Percentiles rank a stretch among this genome's conserved stretches.
These are phyloP conservation scores for Thaleichthys pacificus DNA, from an alignment of 2,797 vertebrate genomes.

Conservation along the genomic window DNA sequence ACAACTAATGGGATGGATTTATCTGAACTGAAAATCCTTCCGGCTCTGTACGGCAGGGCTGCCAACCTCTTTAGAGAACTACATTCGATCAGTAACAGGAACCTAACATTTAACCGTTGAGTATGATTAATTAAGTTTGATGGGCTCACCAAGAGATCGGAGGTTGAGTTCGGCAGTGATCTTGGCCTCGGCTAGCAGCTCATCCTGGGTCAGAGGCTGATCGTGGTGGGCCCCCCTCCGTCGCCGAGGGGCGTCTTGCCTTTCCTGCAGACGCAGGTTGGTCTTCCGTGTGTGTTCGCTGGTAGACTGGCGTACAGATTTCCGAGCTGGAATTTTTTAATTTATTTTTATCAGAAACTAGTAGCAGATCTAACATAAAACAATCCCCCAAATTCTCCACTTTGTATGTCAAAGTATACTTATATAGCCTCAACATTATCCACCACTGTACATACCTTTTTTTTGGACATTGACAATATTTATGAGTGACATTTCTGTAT, in stretches of 20 bases:
- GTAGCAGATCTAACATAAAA: not conserved
- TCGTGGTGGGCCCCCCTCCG: constrained; percentile 86
- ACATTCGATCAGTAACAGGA: not conserved
- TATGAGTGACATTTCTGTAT: too few relatives aligned
- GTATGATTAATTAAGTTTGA: not conserved
- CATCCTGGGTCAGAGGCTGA: constrained; percentile 88
- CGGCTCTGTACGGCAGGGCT: too few relatives aligned
- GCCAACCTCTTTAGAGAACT: not conserved
- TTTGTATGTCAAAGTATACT: not conserved
- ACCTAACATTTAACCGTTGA: not conserved
- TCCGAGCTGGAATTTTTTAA: constrained; percentile 75
- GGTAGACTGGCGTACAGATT: constrained; percentile 94
- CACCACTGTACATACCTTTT: too few relatives aligned
- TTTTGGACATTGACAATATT: too few relatives aligned
- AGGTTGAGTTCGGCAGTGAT: constrained; percentile 92
- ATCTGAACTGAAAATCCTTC: too few relatives aligned
- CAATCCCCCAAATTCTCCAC: not conserved
- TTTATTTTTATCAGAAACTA: not conserved
- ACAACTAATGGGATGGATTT: not conserved
- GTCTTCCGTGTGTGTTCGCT: constrained; percentile 94
- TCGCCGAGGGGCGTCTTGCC: constrained; percentile 89
- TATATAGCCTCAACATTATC: too few relatives aligned
- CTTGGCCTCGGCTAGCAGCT: constrained; percentile 91
- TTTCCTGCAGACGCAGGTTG: constrained; percentile 89
- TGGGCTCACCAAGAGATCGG: constrained; percentile 82